A percentile compares a stretch with the other conserved stretches of the same genome.
These are phyloP conservation scores for Petrocephalus schoutedeni DNA, from an alignment of 2,797 vertebrate species.

Conservation along the genomic window DNA sequence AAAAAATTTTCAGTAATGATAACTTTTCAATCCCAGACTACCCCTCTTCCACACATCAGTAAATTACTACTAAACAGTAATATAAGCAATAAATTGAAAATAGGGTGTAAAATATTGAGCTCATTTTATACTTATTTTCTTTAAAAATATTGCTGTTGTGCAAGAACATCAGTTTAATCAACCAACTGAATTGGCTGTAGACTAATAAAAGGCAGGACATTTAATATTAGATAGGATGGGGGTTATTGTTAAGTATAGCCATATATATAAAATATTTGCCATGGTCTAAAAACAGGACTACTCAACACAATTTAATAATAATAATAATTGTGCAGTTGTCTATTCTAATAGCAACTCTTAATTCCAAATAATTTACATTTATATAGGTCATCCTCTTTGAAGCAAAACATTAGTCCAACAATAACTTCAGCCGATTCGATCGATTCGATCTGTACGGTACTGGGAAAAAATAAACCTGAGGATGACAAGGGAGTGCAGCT, in stretches of 20 bases:
- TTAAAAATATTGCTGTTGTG: not conserved
- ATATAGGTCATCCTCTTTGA: not conserved
- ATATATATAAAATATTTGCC: not conserved
- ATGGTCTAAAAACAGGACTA: not conserved
- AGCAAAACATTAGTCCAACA: not conserved
- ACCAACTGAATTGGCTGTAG: not conserved
- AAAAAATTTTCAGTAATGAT: not conserved
- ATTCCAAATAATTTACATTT: not conserved
- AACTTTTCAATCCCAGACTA: not conserved
- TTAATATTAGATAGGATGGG: not conserved
- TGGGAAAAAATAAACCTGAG: constrained; percentile 41
- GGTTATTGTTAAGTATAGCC: too few relatives aligned
- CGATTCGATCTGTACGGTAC: not conserved
- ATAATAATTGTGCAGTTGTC: not conserved
- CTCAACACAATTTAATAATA: not conserved
- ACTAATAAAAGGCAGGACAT: not conserved
- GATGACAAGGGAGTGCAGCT: constrained; percentile 46
- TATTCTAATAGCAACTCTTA: not conserved
- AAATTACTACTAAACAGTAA: not conserved
- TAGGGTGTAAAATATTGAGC: not conserved
- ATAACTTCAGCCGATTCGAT: not conserved
- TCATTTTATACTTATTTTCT: not conserved
- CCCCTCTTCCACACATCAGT: not conserved
- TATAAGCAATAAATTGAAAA: not conserved
- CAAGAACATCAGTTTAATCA: not conserved